These are phyloP conservation scores for Hippasteria phrygiana DNA, from an alignment of 53 echinoderm and acorn worm genomes.

Conservation along the genomic window DNA sequence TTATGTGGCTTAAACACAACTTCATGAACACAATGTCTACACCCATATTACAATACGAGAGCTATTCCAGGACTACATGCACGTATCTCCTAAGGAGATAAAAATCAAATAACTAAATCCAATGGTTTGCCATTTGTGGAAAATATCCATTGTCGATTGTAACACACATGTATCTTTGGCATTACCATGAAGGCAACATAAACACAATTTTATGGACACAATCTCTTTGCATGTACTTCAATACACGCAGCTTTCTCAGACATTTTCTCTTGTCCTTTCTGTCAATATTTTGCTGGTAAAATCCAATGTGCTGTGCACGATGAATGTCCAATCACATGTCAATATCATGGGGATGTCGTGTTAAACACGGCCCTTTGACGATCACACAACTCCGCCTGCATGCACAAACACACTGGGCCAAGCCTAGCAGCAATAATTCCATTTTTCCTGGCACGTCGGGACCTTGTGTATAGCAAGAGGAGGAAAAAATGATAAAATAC, in stretches of 20 bases:
- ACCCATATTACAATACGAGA: too few relatives aligned
- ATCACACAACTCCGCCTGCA: not conserved
- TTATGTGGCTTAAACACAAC: too few relatives aligned
- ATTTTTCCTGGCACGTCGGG: not conserved
- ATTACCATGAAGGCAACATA: too few relatives aligned
- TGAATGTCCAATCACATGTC: too few relatives aligned
- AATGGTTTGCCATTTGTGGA: too few relatives aligned
- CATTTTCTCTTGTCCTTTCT: not conserved
- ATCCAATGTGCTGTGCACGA: not conserved
- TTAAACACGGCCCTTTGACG: not conserved
- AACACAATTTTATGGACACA: not conserved
- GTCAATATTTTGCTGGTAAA: not conserved
- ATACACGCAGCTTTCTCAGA: not conserved
- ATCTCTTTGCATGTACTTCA: not conserved
- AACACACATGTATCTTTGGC: too few relatives aligned
- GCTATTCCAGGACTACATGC: too few relatives aligned
- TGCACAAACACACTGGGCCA: slow-evolving; percentile 36
- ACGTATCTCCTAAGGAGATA: too few relatives aligned
- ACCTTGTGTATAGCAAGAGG: not conserved
- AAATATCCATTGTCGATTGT: too few relatives aligned
- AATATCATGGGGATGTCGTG: too few relatives aligned
- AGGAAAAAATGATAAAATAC: not conserved
- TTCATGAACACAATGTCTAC: too few relatives aligned
- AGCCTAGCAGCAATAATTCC: slow-evolving; percentile 4
- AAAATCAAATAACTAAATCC: too few relatives aligned